Conservation (phyloP, 2,888 invertebrate species). For the Dysmachus trigonus region DNA sequence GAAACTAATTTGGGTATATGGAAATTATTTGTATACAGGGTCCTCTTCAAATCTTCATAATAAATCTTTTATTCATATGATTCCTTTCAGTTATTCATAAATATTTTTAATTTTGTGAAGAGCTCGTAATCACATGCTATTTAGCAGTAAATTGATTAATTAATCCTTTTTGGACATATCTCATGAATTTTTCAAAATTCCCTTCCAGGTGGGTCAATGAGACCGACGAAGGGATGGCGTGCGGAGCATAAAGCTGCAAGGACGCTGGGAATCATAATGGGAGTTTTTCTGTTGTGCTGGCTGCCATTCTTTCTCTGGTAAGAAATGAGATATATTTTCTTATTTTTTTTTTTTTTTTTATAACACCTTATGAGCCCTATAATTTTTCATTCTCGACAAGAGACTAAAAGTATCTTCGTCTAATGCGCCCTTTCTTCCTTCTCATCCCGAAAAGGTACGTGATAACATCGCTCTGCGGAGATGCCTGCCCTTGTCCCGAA, state of each 20-base stretch:
- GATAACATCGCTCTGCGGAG: slow-evolving; percentile 83
- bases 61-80: background rate
- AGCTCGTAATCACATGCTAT: background rate
- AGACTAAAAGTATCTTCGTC: background rate
- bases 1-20: background rate
- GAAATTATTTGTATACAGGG: background rate
- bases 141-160: background rate
- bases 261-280: slow-evolving; percentile 96
- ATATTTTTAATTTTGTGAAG: background rate
- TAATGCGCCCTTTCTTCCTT: background rate
- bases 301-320: slow-evolving; percentile 96
- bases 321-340: slow-evolving; percentile 64
- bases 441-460: slow-evolving; percentile 77
- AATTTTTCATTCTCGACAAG: background rate
- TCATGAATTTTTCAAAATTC: slow-evolving; percentile 1
- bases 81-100: background rate
- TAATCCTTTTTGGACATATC: background rate
- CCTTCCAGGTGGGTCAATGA: slow-evolving; percentile 67
- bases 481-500: slow-evolving; percentile 85
- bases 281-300: slow-evolving; percentile 94
- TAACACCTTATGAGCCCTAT: background rate
- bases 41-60: background rate
- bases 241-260: slow-evolving; percentile 93
- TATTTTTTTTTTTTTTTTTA: too few species aligned
- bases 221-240: slow-evolving; percentile 83